Base-by-base conservation (phyloP, 2,797 vertebrate species). In the Darevskia mixta region DNA sequence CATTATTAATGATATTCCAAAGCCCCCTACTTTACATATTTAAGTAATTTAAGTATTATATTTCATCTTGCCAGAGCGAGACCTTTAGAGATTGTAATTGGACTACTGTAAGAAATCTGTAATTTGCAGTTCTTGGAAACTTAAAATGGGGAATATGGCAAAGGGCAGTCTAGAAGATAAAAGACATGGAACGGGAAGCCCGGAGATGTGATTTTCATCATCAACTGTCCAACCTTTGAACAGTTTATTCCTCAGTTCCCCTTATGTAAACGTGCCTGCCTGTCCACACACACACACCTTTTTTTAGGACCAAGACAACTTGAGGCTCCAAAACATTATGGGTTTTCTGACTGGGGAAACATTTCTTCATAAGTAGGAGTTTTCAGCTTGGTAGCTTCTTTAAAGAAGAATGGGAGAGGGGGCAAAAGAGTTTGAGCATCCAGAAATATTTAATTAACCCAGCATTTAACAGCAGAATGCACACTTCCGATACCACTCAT, bases 31-130 rank as follows among this genome's bases (percentile, higher is more conserved):
- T 93, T 93, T 93, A 90, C 91, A 91, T 91, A 90, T 88, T 94
- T 92, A 92, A 94, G 85, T 77, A 18, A 91, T 91, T 85, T 90
- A 86, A 93, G 89, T 91, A 91, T 90, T 93, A 45, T 38, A 93
- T 90, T 93, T 95, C 89, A 92, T 90, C 93, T 92, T 94, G 89
- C 86, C 87, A 93, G 86, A 91, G 94, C 32, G 25, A 95, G 86
- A 93, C 88, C 90, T 93, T 93, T 90, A 93, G 90, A 92, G 95
- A 93, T 94, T 89, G 85, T 85, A 95, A 95, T 85, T 94, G 89
- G 38, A 87, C 81, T 91, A 89, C 79, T 89, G 85, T 80, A 84
- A 90, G 79, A 94, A 94, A 89, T 91, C 92, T 94, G 2, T 86
- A 93, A 88, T 90, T 92, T 94, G 94, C 86, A 92, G 91, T 92